Evolutionary conservation across 2,113 vertebrate genomes (phyloP).

Genomic region (Copsychus sechellarum): DNA sequence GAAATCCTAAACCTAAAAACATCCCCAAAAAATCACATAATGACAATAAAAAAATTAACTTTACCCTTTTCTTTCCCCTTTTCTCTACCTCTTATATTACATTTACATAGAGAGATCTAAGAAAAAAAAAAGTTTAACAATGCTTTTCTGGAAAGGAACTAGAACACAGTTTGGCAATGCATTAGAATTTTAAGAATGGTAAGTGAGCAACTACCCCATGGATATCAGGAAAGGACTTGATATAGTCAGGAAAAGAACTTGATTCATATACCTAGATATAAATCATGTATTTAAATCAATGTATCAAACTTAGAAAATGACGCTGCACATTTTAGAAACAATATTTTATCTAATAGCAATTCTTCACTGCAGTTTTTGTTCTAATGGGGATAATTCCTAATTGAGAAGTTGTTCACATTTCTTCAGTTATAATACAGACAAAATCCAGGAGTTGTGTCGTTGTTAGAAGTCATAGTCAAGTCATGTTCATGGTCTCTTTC

Average conservation of each 20-base stretch:
- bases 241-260: neutral
- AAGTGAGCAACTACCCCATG: neutral
- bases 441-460: neutral
- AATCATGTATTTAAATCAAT: neutral
- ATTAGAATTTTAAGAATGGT: neutral
- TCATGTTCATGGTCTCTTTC: neutral
- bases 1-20: neutral
- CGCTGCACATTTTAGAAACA: neutral
- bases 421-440: neutral
- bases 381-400: neutral
- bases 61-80: rapidly evolving
- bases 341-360: neutral
- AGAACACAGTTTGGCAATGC: neutral
- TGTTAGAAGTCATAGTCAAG: neutral
- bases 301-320: neutral
- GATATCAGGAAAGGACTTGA: neutral
- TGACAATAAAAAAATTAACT: neutral
- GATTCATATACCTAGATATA: neutral
- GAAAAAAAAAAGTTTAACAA: neutral
- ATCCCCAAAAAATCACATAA: neutral
- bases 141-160: neutral
- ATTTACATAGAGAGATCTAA: neutral
- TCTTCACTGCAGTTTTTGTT: neutral
- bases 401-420: neutral
- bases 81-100: neutral